Percentiles rank a stretch among this genome's conserved stretches.
These are phyloP conservation scores for Menura novaehollandiae DNA, from an alignment of 2,113 vertebrate genomes.

Conservation along the genomic window DNA sequence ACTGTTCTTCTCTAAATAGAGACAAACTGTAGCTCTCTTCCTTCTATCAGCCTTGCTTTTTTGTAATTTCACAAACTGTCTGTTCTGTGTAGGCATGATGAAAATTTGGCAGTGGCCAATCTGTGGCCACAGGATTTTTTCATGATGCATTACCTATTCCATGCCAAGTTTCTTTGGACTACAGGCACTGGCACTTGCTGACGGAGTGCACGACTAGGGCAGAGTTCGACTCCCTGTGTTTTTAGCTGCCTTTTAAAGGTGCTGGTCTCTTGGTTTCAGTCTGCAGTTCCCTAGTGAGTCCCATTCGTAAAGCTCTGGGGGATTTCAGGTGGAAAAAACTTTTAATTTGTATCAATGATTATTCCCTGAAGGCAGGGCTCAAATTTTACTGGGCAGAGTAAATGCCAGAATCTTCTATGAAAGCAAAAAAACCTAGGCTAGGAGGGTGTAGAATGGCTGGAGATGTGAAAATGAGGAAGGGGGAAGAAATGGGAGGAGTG, in stretches of 20 bases:
- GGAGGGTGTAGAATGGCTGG: neutral
- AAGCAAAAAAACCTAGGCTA: neutral
- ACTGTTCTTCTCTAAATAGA: neutral
- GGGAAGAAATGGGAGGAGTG: neutral
- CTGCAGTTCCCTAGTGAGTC: neutral
- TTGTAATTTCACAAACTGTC: neutral
- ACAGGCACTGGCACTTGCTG: neutral
- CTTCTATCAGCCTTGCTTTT: neutral
- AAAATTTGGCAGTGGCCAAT: neutral
- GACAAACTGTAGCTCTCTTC: neutral
- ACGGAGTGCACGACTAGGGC: neutral
- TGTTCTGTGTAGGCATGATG: fast-evolving
- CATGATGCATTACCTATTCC: neutral
- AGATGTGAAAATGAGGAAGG: neutral
- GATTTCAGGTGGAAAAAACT: neutral
- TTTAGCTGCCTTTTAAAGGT: neutral
- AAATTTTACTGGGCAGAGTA: neutral
- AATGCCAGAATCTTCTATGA: neutral
- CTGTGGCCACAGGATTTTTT: neutral
- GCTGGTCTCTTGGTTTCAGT: neutral
- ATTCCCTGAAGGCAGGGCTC: neutral
- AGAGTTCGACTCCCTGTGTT: neutral
- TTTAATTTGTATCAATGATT: neutral
- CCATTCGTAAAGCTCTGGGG: neutral
- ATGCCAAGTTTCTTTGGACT: neutral